Conservation (phyloP, 2,888 invertebrate species). For the Metellina segmentata region DNA sequence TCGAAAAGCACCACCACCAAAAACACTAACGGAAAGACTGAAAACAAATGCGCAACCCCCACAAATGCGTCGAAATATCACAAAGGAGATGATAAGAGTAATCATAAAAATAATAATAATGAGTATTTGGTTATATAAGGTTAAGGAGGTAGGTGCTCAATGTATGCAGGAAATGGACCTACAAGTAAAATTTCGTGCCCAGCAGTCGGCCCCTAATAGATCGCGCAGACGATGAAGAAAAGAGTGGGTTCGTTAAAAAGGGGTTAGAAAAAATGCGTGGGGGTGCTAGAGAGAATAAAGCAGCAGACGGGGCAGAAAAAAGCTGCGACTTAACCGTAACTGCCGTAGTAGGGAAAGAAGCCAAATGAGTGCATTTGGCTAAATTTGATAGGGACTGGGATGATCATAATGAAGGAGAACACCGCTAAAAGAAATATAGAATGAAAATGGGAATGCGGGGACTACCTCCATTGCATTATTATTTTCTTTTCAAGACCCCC, state of each 20-base stretch:
- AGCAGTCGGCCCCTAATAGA: not conserved
- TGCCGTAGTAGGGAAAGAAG: conserved; percentile 51
- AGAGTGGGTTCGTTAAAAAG: conserved; percentile 57
- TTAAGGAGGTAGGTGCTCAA: not conserved
- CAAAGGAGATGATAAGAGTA: no score
- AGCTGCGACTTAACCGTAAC: conserved; percentile 54
- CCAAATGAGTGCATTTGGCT: conserved; percentile 71
- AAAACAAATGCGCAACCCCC: not conserved
- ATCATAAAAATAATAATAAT: no score
- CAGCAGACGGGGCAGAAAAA: conserved; percentile 36
- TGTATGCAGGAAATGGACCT: not conserved
- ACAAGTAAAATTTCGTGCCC: not conserved
- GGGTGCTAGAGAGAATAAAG: conserved; percentile 16
- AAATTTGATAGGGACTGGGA: conserved; percentile 69
- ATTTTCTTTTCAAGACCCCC: conserved; percentile 15
- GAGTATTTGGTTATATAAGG: no score
- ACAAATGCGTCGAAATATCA: no score
- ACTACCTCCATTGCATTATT: conserved; percentile 33
- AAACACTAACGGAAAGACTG: not conserved
- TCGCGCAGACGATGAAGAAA: conserved; percentile 24
- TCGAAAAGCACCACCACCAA: not conserved
- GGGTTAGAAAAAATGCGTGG: conserved; percentile 33
- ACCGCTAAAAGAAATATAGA: conserved; percentile 26
- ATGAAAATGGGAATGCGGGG: conserved; percentile 34
- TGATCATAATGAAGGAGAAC: conserved; percentile 57